Conservation (phyloP, 2,113 vertebrate genomes). For the Labrus mixtus region DNA sequence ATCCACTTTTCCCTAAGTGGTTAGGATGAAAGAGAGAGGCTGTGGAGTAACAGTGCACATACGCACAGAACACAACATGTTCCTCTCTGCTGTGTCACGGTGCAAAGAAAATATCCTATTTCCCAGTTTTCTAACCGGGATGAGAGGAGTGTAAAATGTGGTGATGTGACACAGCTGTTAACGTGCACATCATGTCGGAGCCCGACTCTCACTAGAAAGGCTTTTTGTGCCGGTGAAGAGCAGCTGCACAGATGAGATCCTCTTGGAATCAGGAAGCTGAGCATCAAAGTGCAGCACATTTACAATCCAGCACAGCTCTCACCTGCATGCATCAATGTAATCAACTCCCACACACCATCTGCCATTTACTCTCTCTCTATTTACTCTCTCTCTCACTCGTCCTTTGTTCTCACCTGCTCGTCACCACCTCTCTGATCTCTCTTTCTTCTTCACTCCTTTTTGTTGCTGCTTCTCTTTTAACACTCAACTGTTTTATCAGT, state of each 20-base stretch:
- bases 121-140: background rate
- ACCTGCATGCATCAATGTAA: conserved; percentile 38
- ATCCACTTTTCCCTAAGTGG: conserved; percentile 14
- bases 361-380: conserved; percentile 28
- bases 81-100: too few species aligned
- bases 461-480: background rate
- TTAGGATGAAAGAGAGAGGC: conserved; percentile 26
- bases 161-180: background rate
- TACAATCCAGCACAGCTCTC: conserved; percentile 18
- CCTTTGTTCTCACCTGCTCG: conserved; percentile 16
- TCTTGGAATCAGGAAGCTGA: conserved; percentile 19
- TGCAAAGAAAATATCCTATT: background rate
- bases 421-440: conserved; percentile 12
- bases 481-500: background rate
- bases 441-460: background rate
- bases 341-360: conserved; percentile 37
- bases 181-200: background rate
- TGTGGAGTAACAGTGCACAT: conserved; percentile 1
- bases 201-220: background rate
- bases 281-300: conserved; percentile 25
- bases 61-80: background rate
- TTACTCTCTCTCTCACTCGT: background rate
- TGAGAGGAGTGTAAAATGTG: background rate
- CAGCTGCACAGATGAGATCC: conserved; percentile 5
- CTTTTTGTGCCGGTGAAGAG: conserved; percentile 1